Percentiles rank a stretch among this genome's conserved stretches.
Evolutionary conservation across 2,113 vertebrate species (phyloP).

Genomic region (Helogale parvula): DNA sequence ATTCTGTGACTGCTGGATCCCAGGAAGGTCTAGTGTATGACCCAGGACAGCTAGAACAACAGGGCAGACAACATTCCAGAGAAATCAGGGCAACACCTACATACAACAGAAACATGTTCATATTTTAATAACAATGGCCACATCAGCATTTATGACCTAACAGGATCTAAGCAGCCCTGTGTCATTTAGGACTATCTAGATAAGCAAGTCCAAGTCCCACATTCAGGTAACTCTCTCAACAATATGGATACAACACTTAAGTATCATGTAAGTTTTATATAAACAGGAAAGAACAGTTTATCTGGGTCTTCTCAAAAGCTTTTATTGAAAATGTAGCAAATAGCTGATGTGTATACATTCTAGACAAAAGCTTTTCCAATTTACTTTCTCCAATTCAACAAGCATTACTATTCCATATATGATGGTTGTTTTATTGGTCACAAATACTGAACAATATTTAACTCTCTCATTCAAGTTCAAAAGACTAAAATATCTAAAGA

Average conservation of each 20-base stretch:
- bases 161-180: background rate
- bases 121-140: conserved; percentile 14
- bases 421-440: background rate
- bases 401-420: background rate
- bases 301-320: background rate
- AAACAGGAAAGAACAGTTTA: conserved; percentile 15
- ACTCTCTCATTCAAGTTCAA: background rate
- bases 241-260: background rate
- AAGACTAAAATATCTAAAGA: background rate
- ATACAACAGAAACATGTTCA: background rate
- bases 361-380: background rate
- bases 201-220: background rate
- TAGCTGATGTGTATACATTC: background rate
- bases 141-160: background rate
- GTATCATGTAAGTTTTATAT: background rate
- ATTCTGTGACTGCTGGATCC: background rate
- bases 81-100: background rate
- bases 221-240: background rate
- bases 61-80: background rate
- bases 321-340: conserved; percentile 8
- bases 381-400: background rate
- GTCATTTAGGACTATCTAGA: background rate
- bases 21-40: background rate
- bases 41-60: background rate
- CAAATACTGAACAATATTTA: background rate